Evolutionary conservation across 2,113 vertebrate species (phyloP).

Genomic region (Sceloporus undulatus): DNA sequence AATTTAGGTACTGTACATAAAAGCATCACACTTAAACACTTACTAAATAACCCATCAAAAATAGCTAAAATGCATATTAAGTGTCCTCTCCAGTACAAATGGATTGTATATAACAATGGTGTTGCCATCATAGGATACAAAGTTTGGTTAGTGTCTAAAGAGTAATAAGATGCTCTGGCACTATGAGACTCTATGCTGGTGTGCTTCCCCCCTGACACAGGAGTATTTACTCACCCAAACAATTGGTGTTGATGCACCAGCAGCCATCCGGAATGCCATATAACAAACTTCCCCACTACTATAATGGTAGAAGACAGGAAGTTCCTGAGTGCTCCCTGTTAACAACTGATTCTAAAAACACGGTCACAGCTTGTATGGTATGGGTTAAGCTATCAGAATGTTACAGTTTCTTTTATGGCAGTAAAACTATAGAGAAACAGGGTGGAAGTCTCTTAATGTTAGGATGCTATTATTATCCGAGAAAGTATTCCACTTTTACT

Average conservation of each 20-base stretch:
- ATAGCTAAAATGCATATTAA: neutral
- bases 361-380: neutral
- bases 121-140: neutral
- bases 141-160: neutral
- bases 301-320: neutral
- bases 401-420: neutral
- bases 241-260: no score
- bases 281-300: neutral
- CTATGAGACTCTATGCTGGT: neutral
- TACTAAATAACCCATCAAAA: neutral
- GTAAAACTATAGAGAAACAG: constrained; percentile 3
- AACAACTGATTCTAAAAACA: neutral
- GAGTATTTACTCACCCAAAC: neutral
- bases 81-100: neutral
- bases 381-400: neutral
- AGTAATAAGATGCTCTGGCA: neutral
- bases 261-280: neutral
- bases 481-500: constrained; percentile 22
- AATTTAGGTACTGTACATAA: constrained; percentile 35
- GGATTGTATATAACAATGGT: neutral
- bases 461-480: neutral
- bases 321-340: neutral
- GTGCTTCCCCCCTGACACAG: neutral
- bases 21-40: constrained; percentile 4
- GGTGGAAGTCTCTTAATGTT: neutral